These are phyloP conservation scores for Cabera pusaria DNA, from an alignment of 2,888 invertebrate species.

Conservation along the genomic window DNA sequence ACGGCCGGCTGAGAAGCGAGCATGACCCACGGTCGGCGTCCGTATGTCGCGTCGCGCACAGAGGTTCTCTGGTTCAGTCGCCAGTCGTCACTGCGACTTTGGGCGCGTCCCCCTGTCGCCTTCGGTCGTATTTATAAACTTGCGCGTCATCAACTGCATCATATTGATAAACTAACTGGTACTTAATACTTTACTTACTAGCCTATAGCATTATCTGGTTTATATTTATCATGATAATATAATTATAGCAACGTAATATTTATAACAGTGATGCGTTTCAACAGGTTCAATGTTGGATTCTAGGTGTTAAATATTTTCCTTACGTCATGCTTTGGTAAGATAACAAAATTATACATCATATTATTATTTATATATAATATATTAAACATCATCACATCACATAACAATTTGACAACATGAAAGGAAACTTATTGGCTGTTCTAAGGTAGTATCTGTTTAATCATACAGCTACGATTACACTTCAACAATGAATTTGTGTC, in stretches of 20 bases:
- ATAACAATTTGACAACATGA: too few species aligned
- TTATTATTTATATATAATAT: too few species aligned
- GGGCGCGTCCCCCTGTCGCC: slow-evolving; percentile 78
- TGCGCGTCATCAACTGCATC: slow-evolving; percentile 62
- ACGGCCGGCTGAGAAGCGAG: slow-evolving; percentile 56
- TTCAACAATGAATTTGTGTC: too few species aligned
- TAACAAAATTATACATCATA: too few species aligned
- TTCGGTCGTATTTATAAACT: slow-evolving; percentile 71
- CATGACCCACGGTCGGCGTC: slow-evolving; percentile 51
- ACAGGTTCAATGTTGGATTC: too few species aligned
- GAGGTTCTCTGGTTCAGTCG: slow-evolving; percentile 53
- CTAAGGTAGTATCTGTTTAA: too few species aligned
- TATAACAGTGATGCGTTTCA: too few species aligned
- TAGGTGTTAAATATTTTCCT: slow-evolving; percentile 26
- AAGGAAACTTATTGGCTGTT: too few species aligned
- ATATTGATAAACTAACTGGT: slow-evolving; percentile 58
- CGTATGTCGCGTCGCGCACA: slow-evolving; percentile 55
- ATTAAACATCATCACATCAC: too few species aligned
- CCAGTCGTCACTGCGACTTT: slow-evolving; percentile 65
- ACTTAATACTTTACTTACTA: slow-evolving; percentile 42
- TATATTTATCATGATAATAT: too few species aligned
- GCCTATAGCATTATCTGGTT: slow-evolving; percentile 20
- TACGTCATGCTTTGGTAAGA: slow-evolving; percentile 36
- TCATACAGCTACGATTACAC: too few species aligned
- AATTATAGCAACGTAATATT: too few species aligned